Base-by-base conservation (phyloP, 2,888 invertebrate genomes). In the Plagodis dolabraria region DNA sequence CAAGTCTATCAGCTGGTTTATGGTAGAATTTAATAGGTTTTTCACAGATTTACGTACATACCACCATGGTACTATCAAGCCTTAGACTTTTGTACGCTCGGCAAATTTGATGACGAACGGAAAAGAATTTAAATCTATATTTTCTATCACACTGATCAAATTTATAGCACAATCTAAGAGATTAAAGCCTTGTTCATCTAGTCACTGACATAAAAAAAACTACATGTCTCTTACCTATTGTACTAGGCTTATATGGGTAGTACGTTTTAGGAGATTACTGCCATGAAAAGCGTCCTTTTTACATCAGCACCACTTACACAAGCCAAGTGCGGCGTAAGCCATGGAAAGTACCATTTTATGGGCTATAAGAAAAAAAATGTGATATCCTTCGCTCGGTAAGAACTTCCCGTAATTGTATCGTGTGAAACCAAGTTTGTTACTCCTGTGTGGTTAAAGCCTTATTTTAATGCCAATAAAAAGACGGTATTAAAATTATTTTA, bases 261-360 rank as follows among this genome's bases (percentile, higher is more conserved):
- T 57, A 57, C 57, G 12, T 53, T 52, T 57, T 38, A 52, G 52
- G 48, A 53, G 52, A 57, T 57, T 57, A 57, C 57, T 57, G 38
- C 35, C 52, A 57, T 57, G 52, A 57, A 57, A 57, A 38, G 33
- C 48, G 47, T 57, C 57, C 57, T 57, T 57, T 57, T 57, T 53
- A 57, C 57, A 53, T 48, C 52, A 57, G 52, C 52, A 34, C 57
- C 57, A 48, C 52, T 57, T 52, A 57, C 47, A 48, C 42, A 48
- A 45, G 47, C 33, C 57, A 38, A 57, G 57, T 53, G 52, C 48
- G 38, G 11, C 57, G 47, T 57, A 57, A 57, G 57, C 57, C 53
- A 57, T 53, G 52, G 44, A 10, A 56, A 57, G 57, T 33, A 38
- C 48, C 33, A 48, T 57, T 57, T 57, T 57, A 57, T 57, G 57